Conservation (phyloP, 2,113 vertebrate species). For the Upupa epops region DNA sequence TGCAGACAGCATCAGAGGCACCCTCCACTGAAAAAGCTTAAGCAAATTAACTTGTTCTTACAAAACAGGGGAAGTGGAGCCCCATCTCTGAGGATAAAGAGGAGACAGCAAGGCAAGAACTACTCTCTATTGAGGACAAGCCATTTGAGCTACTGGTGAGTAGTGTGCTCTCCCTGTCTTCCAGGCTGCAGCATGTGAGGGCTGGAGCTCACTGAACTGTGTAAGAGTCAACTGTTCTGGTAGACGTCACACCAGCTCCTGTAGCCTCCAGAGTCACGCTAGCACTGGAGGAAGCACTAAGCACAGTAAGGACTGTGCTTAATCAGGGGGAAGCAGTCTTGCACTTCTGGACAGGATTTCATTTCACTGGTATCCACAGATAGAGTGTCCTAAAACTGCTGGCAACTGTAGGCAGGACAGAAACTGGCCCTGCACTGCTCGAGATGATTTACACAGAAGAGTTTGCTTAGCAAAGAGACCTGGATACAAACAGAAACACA, state of each 20-base stretch:
- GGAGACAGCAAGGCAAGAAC: neutral
- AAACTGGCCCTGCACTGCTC: neutral
- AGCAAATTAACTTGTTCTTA: conserved; percentile 19
- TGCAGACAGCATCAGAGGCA: neutral
- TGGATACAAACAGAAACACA: neutral
- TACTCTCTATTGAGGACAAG: neutral
- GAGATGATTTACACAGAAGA: conserved; percentile 2
- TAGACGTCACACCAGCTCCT: neutral
- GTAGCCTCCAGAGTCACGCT: neutral
- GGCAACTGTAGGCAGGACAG: neutral
- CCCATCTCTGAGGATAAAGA: neutral
- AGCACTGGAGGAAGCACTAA: neutral
- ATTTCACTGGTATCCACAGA: neutral
- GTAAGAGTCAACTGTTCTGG: neutral
- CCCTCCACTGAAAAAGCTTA: neutral
- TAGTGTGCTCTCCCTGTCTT: neutral
- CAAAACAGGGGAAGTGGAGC: neutral
- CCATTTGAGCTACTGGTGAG: neutral
- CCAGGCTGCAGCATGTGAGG: neutral
- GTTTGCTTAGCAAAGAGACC: conserved; percentile 8
- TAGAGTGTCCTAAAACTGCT: neutral
- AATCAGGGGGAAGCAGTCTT: neutral
- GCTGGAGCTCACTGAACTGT: neutral
- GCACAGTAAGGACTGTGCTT: neutral
- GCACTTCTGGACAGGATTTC: neutral